Percentiles rank a stretch among this genome's conserved stretches.
These are phyloP conservation scores for Altica lythri DNA, from an alignment of 2,888 invertebrate species.

Conservation along the genomic window DNA sequence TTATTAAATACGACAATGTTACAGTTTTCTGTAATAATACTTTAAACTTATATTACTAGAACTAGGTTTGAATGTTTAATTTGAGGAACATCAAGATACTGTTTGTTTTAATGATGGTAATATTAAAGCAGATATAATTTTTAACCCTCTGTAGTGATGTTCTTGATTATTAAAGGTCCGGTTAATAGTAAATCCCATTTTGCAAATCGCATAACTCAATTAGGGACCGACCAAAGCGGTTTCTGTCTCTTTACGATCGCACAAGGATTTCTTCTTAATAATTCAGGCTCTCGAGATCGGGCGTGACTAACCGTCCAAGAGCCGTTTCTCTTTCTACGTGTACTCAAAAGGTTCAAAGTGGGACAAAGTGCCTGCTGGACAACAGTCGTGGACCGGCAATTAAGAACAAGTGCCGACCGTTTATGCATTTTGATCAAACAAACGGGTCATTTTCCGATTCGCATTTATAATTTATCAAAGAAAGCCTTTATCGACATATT, in stretches of 20 bases:
- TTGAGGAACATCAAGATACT: too few relatives aligned
- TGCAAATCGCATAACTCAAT: constrained; percentile 45
- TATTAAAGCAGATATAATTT: too few relatives aligned
- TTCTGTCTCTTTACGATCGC: constrained; percentile 41
- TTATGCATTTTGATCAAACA: constrained; percentile 52
- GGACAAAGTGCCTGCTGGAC: constrained; percentile 39
- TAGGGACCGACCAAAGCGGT: constrained; percentile 45
- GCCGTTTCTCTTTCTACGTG: constrained; percentile 21
- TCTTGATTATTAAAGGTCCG: constrained; percentile 21
- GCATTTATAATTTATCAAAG: constrained; percentile 47
- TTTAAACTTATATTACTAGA: too few relatives aligned
- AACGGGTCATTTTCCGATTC: constrained; percentile 41
- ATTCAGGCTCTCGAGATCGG: constrained; percentile 45
- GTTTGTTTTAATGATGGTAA: too few relatives aligned
- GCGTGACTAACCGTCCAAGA: constrained; percentile 44
- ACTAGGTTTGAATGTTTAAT: too few relatives aligned
- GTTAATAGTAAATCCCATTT: constrained; percentile 36
- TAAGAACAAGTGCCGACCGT: constrained; percentile 48
- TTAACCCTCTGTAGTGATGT: neutral
- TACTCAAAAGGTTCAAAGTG: constrained; percentile 29
- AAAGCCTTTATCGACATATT: constrained; percentile 24
- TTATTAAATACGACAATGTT: too few relatives aligned
- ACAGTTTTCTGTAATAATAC: too few relatives aligned
- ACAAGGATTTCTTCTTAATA: constrained; percentile 50
- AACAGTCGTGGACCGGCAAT: constrained; percentile 43